A percentile compares a stretch with the other conserved stretches of the same genome.
Evolutionary conservation across 2,797 vertebrate genomes (phyloP).

Genomic region (Bradypodion pumilum): DNA sequence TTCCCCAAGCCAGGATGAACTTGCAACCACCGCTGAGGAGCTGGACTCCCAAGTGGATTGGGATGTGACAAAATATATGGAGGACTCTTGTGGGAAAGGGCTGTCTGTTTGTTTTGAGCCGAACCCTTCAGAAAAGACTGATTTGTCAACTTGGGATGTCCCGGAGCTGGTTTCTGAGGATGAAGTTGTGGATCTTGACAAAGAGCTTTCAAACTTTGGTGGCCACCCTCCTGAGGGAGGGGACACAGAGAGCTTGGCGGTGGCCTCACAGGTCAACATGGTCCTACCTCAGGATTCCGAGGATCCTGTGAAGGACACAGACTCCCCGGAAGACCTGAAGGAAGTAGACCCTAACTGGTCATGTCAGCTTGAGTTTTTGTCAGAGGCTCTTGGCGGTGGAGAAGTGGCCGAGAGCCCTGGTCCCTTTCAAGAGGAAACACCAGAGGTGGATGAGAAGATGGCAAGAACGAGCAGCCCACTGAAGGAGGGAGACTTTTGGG

Average conservation of each 20-base stretch:
- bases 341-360: conserved; percentile 20
- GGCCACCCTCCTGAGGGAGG: conserved; percentile 11
- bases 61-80: conserved; percentile 2
- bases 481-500: conserved; percentile 1
- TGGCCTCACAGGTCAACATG: conserved; percentile 5
- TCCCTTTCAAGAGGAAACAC: fast-evolving
- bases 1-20: conserved; percentile 44
- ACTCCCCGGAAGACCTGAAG: background rate
- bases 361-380: conserved; percentile 10
- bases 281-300: conserved; percentile 40
- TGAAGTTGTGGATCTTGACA: conserved; percentile 43
- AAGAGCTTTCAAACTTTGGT: conserved; percentile 41
- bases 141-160: conserved; percentile 25
- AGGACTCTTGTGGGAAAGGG: background rate
- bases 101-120: conserved; percentile 23
- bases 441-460: background rate
- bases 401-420: background rate
- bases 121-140: conserved; percentile 48
- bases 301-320: fast-evolving
- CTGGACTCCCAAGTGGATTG: conserved; percentile 34
- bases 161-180: conserved; percentile 60
- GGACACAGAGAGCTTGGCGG: conserved; percentile 22
- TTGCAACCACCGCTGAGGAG: conserved; percentile 47
- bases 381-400: background rate
- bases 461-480: too few species aligned